phyloP scores from a whole-genome alignment of 2,113 vertebrate genomes.

The Misgurnus mizolepis region DNA sequence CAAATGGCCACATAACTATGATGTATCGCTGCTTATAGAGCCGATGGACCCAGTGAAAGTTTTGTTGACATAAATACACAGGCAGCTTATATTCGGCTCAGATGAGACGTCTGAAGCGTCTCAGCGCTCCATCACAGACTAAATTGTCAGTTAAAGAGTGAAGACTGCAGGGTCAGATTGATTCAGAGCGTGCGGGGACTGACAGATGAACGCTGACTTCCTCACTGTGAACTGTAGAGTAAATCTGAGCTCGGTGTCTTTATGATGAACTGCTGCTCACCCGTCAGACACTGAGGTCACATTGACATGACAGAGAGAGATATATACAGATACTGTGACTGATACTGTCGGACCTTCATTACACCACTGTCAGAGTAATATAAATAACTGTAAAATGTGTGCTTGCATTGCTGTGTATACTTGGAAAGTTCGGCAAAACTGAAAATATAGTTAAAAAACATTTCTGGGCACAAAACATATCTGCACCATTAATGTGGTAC shows the following conservation, averaged over 20 bases:
- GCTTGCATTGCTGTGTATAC: background rate
- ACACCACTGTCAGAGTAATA: constrained; percentile 23
- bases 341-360: constrained; percentile 29
- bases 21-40: too few species aligned
- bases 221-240: constrained; percentile 4
- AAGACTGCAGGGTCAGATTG: constrained; percentile 22
- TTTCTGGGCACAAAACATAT: background rate
- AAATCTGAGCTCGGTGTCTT: constrained; percentile 25
- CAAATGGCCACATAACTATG: too few species aligned
- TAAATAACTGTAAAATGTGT: constrained; percentile 1
- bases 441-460: background rate
- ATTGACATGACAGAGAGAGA: background rate
- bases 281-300: background rate
- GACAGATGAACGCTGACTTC: constrained; percentile 2
- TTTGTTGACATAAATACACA: background rate
- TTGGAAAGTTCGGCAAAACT: background rate
- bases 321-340: background rate
- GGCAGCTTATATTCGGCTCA: background rate
- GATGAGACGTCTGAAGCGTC: background rate
- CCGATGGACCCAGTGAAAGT: background rate
- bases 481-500: background rate
- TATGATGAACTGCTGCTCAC: constrained; percentile 23
- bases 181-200: background rate
- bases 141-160: constrained; percentile 20
- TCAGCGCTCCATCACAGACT: constrained; percentile 17